Conservation (phyloP, 2,113 vertebrate species). For the Meleagris gallopavo region DNA sequence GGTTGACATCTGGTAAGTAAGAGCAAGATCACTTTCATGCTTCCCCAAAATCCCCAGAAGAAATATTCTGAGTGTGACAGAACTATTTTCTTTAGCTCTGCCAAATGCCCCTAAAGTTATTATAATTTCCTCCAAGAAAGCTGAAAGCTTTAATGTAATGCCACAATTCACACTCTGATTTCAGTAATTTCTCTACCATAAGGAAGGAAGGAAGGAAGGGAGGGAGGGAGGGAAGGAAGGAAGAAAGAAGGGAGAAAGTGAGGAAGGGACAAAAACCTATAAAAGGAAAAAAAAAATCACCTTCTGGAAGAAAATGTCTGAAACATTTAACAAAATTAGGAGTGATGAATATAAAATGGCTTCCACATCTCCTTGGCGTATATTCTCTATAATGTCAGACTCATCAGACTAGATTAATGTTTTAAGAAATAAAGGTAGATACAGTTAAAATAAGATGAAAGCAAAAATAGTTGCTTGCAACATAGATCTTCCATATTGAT, state of each 20-base stretch:
- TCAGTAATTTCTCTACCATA: neutral
- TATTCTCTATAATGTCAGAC: neutral
- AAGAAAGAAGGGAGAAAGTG: neutral
- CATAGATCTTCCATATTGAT: neutral
- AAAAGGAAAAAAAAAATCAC: too few relatives aligned
- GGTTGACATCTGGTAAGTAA: neutral
- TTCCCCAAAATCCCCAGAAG: neutral
- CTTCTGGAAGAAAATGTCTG: neutral
- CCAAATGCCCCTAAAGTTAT: neutral
- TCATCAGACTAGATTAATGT: too few relatives aligned
- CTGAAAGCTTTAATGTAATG: neutral
- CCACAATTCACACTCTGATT: neutral
- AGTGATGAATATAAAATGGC: neutral
- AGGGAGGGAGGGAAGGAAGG: too few relatives aligned
- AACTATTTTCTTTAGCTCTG: neutral
- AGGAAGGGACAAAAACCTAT: too few relatives aligned
- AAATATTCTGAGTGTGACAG: neutral
- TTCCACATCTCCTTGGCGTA: neutral
- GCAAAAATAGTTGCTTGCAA: too few relatives aligned
- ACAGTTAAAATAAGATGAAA: too few relatives aligned
- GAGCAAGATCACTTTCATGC: neutral
- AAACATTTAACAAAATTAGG: neutral
- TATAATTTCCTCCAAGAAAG: neutral
- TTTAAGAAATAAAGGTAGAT: too few relatives aligned
- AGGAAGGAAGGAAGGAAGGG: neutral